Percentiles rank a stretch among this genome's conserved stretches.
Conservation (phyloP, 2,888 invertebrate species). For the Euplexia lucipara region DNA sequence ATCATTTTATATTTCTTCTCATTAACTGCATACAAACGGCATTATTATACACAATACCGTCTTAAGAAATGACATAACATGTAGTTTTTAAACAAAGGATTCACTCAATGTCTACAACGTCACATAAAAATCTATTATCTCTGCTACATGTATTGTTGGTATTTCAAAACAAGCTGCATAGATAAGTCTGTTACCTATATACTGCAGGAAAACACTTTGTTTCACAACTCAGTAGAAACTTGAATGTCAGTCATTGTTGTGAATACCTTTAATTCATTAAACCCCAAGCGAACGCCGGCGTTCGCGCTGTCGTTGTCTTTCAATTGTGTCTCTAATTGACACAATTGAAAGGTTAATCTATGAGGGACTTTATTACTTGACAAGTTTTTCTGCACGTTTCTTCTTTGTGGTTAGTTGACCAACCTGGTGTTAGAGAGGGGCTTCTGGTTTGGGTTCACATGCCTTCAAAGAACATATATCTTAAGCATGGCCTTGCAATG, state of each 20-base stretch:
- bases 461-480: too few species aligned
- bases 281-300: too few species aligned
- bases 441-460: too few species aligned
- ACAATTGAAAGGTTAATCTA: background rate
- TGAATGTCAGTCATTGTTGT: conserved; percentile 27
- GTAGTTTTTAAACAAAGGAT: conserved; percentile 7
- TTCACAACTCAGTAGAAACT: conserved; percentile 12
- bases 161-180: conserved; percentile 22
- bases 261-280: conserved; percentile 27
- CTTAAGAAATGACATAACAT: background rate
- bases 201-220: conserved; percentile 20
- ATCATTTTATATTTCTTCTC: background rate
- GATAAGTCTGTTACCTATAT: background rate
- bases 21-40: conserved; percentile 31
- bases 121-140: background rate
- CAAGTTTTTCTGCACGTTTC: conserved; percentile 18
- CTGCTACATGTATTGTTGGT: background rate
- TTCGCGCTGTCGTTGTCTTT: too few species aligned
- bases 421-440: too few species aligned
- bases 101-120: conserved; percentile 14
- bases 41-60: conserved; percentile 31
- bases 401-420: too few species aligned
- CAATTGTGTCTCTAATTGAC: too few species aligned
- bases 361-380: background rate
- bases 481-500: too few species aligned